Base-by-base conservation (phyloP, 2,797 vertebrate species). In the Spondyliosoma cantharus region DNA sequence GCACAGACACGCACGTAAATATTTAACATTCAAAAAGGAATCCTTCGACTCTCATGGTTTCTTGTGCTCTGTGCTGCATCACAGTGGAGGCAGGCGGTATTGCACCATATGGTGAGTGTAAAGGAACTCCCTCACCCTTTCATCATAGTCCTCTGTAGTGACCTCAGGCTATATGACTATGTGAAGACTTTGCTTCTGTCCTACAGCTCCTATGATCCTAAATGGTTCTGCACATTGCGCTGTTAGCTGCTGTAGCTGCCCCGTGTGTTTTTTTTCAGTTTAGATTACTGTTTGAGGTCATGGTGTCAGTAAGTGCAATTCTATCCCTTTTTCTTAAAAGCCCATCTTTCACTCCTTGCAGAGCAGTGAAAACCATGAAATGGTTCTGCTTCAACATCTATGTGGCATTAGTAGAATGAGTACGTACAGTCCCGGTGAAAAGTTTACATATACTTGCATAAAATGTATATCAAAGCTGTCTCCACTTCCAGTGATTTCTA, bases 101-200 rank as follows among this genome's bases (percentile, higher is more conserved):
- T 93, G 86, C 94, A 78, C 93, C 93, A 15, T 96, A 96, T 73
- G 95, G 96, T 96, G 95, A 96, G 96, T 96, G 53, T 53, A 50
- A 80, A 48, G 48, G 61, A 81, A 29, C 61, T 27, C 52, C 22
- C 58, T 43, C 19, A 11, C 56, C 61, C 50, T 71, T 85, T 81
- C 32, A 56, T 75, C 25, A 42, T 83, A 73, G 68, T 71, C 43
- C 59, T 80, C 70, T 85, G 69, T 81, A 72, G 78, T 87, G 56
- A 82, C 25, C 42, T 77, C 46, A 78, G 48, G 54, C 71, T 66
- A 15, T 73, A 9, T 66, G 58, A 58, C 43, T 75, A 24, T 71
- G 20, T 82, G 42, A 84, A 72, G 52, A 82, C 20, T 50, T 54
- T 63, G 42, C 27, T 45, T 74, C 45, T 78, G 7, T 75, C 29